Evolutionary conservation across 2,113 vertebrate genomes (phyloP).

Genomic region (Tor tambroides): DNA sequence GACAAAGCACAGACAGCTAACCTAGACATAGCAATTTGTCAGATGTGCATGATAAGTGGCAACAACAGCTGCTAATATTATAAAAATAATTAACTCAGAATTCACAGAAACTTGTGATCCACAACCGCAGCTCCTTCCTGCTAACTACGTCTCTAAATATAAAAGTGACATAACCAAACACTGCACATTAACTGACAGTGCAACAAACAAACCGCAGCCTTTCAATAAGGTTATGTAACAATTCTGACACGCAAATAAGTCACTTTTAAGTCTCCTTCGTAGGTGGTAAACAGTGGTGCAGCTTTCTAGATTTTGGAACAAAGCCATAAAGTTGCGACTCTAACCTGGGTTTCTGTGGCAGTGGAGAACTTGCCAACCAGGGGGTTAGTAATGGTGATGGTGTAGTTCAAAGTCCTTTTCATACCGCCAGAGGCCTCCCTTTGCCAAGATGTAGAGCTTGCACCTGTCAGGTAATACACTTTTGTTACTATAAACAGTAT

Average conservation of each 20-base stretch:
- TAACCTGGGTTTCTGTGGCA: constrained; percentile 90
- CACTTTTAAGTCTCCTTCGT: neutral
- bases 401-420: constrained; percentile 88
- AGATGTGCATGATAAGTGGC: neutral
- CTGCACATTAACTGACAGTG: neutral
- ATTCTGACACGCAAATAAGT: neutral
- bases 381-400: constrained; percentile 89
- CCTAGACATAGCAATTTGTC: neutral
- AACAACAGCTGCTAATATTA: no score
- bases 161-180: neutral
- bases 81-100: neutral
- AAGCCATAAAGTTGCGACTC: constrained; percentile 42
- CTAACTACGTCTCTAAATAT: neutral
- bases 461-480: constrained; percentile 57
- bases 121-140: neutral
- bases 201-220: neutral
- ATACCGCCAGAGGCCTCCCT: constrained; percentile 81
- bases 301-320: neutral
- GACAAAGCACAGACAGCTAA: neutral
- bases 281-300: constrained; percentile 60
- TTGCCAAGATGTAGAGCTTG: constrained; percentile 81
- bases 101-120: neutral
- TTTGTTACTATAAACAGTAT: neutral
- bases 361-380: constrained; percentile 90
- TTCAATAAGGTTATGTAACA: neutral